Conservation (phyloP, 2,113 vertebrate genomes). For the Dissostichus mawsoni region DNA sequence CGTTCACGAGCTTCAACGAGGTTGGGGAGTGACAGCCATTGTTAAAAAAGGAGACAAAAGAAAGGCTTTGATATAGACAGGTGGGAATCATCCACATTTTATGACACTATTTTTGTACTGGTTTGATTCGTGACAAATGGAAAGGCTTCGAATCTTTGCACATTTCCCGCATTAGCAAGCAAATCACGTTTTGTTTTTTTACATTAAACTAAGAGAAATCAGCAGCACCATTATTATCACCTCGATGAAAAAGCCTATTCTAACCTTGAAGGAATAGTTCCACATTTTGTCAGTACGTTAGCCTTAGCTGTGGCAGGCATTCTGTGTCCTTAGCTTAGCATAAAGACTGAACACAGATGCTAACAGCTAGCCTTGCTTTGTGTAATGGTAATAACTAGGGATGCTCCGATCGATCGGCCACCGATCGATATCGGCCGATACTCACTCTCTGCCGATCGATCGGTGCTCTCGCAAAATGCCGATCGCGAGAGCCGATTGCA, state of each 20-base stretch:
- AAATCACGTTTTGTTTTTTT: too few relatives aligned
- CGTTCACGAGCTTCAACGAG: slow-evolving; percentile 15
- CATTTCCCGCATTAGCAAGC: not conserved
- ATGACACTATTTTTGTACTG: slow-evolving; percentile 17
- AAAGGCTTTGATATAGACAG: slow-evolving; percentile 16
- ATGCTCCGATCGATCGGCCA: too few relatives aligned
- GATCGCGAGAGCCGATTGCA: too few relatives aligned
- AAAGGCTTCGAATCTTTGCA: not conserved
- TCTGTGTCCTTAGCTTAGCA: not conserved
- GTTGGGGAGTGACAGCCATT: slow-evolving; percentile 12
- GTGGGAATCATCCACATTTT: slow-evolving; percentile 27
- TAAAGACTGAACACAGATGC: not conserved
- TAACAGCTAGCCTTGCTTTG: not conserved
- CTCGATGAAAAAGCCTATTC: too few relatives aligned
- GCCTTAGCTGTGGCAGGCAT: not conserved
- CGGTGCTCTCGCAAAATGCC: too few relatives aligned
- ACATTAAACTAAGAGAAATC: too few relatives aligned
- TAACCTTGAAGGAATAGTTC: too few relatives aligned
- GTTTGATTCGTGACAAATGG: not conserved
- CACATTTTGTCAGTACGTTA: too few relatives aligned
- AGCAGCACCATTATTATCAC: too few relatives aligned
- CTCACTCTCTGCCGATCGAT: too few relatives aligned
- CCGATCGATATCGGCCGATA: too few relatives aligned
- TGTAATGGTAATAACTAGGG: too few relatives aligned
- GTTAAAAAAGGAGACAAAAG: slow-evolving; percentile 18